Evolutionary conservation across 2,113 vertebrate species (phyloP).

Genomic region (Paracanthobrama guichenoti): DNA sequence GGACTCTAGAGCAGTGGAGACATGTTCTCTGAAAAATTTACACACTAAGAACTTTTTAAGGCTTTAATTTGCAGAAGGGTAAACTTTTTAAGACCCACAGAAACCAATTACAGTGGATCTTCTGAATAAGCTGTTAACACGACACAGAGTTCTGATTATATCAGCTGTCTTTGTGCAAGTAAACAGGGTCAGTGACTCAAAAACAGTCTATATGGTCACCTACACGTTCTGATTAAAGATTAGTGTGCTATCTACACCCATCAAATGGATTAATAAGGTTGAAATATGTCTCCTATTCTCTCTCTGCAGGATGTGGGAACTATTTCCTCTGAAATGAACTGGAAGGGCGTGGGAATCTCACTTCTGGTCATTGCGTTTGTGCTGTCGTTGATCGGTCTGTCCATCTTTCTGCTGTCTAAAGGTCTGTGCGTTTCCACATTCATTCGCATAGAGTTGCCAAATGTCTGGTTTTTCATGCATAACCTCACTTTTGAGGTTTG

Average conservation of each 20-base stretch:
- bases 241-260: too few relatives aligned
- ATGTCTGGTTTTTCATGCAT: neutral
- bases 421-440: constrained; percentile 70
- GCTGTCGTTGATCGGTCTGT: constrained; percentile 90
- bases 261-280: neutral
- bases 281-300: neutral
- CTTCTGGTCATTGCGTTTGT: constrained; percentile 91
- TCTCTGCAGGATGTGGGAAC: constrained; percentile 83
- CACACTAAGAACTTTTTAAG: too few relatives aligned
- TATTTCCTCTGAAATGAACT: constrained; percentile 87
- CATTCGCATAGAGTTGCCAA: neutral
- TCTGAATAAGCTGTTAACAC: neutral
- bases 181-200: neutral
- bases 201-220: neutral
- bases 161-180: neutral
- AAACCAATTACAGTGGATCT: neutral
- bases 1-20: too few relatives aligned
- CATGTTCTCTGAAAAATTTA: too few relatives aligned
- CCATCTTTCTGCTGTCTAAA: constrained; percentile 92
- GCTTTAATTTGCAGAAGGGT: too few relatives aligned
- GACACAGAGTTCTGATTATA: neutral
- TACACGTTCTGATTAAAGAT: neutral
- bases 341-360: constrained; percentile 95
- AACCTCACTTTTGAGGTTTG: too few relatives aligned
- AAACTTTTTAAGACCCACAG: too few relatives aligned